These are phyloP conservation scores for Rhagonycha fulva DNA, from an alignment of 2,888 invertebrate species.

Conservation along the genomic window DNA sequence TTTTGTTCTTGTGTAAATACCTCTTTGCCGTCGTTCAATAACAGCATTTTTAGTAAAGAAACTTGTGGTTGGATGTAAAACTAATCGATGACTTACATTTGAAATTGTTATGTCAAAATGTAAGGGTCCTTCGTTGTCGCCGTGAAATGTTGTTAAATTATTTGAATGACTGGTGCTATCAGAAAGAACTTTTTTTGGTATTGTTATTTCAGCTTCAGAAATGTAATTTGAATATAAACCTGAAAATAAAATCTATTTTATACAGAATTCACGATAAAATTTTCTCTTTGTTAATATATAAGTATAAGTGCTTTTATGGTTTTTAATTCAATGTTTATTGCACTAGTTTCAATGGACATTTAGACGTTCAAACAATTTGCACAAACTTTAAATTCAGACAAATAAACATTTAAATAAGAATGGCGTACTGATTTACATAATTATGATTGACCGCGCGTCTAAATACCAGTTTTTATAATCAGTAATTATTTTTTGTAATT, in stretches of 20 bases:
- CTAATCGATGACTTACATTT: constrained; percentile 50
- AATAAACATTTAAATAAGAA: background rate
- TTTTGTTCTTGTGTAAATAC: constrained; percentile 59
- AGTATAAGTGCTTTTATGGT: background rate
- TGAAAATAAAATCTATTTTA: constrained; percentile 41
- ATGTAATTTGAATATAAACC: constrained; percentile 58
- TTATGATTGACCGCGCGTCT: too few species aligned
- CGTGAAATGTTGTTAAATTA: constrained; percentile 58
- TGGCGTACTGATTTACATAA: too few species aligned
- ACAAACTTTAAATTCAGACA: background rate
- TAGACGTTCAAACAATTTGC: background rate
- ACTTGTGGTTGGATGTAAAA: constrained; percentile 62
- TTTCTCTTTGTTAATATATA: background rate
- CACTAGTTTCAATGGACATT: background rate
- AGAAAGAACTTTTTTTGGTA: constrained; percentile 64
- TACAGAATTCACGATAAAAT: background rate
- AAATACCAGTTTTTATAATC: too few species aligned
- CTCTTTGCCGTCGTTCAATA: constrained; percentile 68
- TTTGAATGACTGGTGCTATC: constrained; percentile 63
- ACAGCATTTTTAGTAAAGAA: constrained; percentile 73
- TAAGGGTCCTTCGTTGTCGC: constrained; percentile 57
- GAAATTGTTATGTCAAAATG: constrained; percentile 58
- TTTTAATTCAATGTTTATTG: background rate
- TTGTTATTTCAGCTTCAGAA: constrained; percentile 61
- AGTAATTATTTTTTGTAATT: too few species aligned